Conservation (phyloP, 2,113 vertebrate species). For the Puffinus mauretanicus region DNA sequence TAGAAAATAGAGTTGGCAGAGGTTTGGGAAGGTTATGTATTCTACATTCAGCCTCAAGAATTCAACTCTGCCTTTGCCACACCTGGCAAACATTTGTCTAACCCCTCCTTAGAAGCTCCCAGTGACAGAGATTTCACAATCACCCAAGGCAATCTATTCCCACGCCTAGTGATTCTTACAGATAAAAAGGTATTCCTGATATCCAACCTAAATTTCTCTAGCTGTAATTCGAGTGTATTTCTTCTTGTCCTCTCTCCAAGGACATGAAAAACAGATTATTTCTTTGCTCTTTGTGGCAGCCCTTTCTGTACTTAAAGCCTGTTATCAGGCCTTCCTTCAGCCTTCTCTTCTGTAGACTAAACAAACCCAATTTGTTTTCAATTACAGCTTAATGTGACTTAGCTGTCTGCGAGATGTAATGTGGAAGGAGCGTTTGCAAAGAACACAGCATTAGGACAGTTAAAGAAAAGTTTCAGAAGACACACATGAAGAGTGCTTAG, state of each 20-base stretch:
- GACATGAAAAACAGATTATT: not conserved
- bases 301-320: not conserved
- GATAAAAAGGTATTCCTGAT: constrained; percentile 11
- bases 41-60: not conserved
- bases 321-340: constrained; percentile 34
- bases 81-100: not conserved
- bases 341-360: constrained; percentile 34
- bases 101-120: not conserved
- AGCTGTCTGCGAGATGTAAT: not conserved
- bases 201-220: not conserved
- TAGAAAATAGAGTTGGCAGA: not conserved
- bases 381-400: constrained; percentile 5
- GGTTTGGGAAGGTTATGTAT: not conserved
- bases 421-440: not conserved
- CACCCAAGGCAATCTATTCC: not conserved
- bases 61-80: not conserved
- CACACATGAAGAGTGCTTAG: not conserved
- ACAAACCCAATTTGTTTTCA: not conserved
- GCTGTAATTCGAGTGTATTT: not conserved
- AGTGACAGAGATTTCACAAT: not conserved
- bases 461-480: not conserved
- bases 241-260: constrained; percentile 15
- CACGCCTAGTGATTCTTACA: not conserved
- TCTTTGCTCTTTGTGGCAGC: not conserved
- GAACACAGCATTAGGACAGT: not conserved